phyloP scores from a whole-genome alignment of 1,140 invertebrate genomes.

The Ceratina calcarata region DNA sequence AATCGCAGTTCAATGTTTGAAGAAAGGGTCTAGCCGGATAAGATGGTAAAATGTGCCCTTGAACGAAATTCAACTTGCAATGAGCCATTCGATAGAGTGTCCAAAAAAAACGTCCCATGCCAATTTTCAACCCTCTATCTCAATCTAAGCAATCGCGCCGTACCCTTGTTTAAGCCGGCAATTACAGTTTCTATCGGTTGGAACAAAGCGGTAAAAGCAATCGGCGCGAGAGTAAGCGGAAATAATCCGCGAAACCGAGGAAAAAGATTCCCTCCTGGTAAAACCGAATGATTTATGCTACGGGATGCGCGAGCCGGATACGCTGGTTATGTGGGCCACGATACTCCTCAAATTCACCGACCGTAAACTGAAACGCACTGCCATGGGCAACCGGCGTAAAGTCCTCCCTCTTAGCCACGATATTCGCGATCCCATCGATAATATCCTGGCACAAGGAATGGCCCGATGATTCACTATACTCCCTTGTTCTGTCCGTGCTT shows the following conservation, averaged over 20 bases:
- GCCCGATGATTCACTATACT: conserved; percentile 27
- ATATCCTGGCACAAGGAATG: conserved; percentile 6
- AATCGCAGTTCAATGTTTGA: too few species aligned
- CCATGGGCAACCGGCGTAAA: conserved; percentile 65
- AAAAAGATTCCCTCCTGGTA: not conserved
- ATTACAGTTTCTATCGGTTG: conserved; percentile 26
- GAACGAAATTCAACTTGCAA: too few species aligned
- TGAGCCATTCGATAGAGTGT: too few species aligned
- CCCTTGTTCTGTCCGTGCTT: not conserved
- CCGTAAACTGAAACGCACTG: conserved; percentile 63
- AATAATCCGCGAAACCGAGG: conserved; percentile 18
- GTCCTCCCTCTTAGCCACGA: conserved; percentile 41
- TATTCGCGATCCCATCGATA: conserved; percentile 14
- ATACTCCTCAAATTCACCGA: conserved; percentile 64
- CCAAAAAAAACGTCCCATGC: too few species aligned
- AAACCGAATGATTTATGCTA: conserved; percentile 24
- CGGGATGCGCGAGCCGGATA: conserved; percentile 48
- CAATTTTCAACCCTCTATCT: too few species aligned
- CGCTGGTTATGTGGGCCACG: conserved; percentile 62
- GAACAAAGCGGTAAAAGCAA: conserved; percentile 26
- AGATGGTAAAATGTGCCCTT: too few species aligned
- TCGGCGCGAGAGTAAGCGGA: conserved; percentile 15
- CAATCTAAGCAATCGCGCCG: conserved; percentile 17
- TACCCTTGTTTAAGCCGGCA: conserved; percentile 9
- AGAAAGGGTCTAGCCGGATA: too few species aligned